These are phyloP conservation scores for Rutilus rutilus DNA, from an alignment of 2,113 vertebrate genomes.

Conservation along the genomic window DNA sequence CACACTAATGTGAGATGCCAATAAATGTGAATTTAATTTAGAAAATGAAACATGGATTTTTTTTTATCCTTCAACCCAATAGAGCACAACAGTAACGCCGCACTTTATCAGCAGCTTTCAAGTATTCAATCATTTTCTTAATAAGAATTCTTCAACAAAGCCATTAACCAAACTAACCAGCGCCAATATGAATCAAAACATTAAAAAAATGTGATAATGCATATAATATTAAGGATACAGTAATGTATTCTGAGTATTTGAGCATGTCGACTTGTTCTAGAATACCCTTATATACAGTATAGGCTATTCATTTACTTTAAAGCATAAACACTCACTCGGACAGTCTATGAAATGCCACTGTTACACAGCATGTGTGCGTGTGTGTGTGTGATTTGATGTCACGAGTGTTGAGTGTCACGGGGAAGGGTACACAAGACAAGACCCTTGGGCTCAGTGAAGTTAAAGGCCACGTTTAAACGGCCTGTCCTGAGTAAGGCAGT, in stretches of 20 bases:
- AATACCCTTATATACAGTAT: too few relatives aligned
- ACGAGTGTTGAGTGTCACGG: not conserved
- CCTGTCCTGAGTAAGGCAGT: not conserved
- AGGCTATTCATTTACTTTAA: too few relatives aligned
- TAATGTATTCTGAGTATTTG: not conserved
- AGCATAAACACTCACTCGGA: not conserved
- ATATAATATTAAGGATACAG: not conserved
- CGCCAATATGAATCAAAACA: not conserved
- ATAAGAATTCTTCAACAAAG: not conserved
- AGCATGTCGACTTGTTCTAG: not conserved
- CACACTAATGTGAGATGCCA: not conserved
- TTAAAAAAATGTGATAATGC: not conserved
- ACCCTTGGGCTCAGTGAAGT: slow-evolving; percentile 26
- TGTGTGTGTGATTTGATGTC: not conserved
- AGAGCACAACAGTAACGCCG: not conserved
- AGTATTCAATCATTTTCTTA: not conserved
- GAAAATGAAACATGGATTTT: not conserved
- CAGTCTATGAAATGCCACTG: not conserved
- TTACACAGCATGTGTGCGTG: not conserved
- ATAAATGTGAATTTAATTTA: not conserved
- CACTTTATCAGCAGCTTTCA: not conserved
- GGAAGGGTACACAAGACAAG: not conserved
- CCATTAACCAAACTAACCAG: not conserved
- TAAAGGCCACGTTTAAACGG: not conserved
- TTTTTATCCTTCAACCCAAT: not conserved